These are phyloP conservation scores for Coenobita brevimanus DNA, from an alignment of 1,140 invertebrate species.

Conservation along the genomic window DNA sequence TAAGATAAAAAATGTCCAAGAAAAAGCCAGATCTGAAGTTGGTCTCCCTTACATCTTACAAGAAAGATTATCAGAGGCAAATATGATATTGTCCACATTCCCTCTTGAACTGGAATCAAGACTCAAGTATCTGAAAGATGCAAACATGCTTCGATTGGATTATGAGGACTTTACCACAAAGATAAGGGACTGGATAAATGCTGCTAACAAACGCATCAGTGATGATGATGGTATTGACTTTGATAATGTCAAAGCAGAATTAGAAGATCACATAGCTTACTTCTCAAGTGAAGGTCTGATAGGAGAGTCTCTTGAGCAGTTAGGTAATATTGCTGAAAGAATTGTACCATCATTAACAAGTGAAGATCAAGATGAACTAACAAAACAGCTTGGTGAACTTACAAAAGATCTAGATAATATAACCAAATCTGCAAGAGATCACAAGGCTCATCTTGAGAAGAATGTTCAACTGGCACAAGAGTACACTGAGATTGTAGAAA, in stretches of 20 bases:
- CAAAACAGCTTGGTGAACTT: slow-evolving; percentile 77
- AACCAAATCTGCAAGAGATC: slow-evolving; percentile 71
- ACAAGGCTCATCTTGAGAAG: slow-evolving; percentile 59
- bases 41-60: slow-evolving; percentile 68
- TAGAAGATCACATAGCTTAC: slow-evolving; percentile 90
- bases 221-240: slow-evolving; percentile 90
- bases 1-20: slow-evolving; percentile 60
- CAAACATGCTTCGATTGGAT: slow-evolving; percentile 84
- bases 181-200: slow-evolving; percentile 88
- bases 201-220: slow-evolving; percentile 85
- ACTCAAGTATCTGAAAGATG: slow-evolving; percentile 83
- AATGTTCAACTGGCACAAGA: slow-evolving; percentile 73
- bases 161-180: slow-evolving; percentile 75
- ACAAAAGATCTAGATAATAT: slow-evolving; percentile 68
- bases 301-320: slow-evolving; percentile 85
- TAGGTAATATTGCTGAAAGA: slow-evolving; percentile 87
- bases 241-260: slow-evolving; percentile 85
- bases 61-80: slow-evolving; percentile 68
- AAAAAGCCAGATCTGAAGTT: slow-evolving; percentile 58
- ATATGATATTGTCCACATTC: slow-evolving; percentile 67
- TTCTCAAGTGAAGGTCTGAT: slow-evolving; percentile 86
- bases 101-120: slow-evolving; percentile 65
- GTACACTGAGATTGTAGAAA: slow-evolving; percentile 84
- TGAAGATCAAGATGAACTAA: slow-evolving; percentile 86
- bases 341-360: slow-evolving; percentile 88